Conservation (phyloP, 2,113 vertebrate species). For the Rhineura floridana region DNA sequence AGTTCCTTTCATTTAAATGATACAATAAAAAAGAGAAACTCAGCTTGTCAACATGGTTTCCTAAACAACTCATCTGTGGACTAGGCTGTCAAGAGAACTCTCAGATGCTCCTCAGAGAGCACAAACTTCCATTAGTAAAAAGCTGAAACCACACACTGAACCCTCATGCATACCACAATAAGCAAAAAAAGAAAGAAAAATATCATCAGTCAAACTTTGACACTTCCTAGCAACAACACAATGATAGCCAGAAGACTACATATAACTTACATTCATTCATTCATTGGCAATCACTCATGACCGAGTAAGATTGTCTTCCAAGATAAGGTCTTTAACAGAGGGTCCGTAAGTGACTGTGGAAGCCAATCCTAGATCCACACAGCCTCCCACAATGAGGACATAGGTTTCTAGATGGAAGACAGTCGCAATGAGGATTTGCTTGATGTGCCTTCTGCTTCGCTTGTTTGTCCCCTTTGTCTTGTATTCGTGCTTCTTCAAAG, state of each 20-base stretch:
- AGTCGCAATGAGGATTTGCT: no score
- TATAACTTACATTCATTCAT: no score
- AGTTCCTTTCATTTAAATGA: not conserved
- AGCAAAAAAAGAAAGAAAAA: not conserved
- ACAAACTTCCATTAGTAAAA: constrained; percentile 1
- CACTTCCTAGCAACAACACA: not conserved
- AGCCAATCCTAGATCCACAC: no score
- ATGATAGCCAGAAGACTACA: not conserved
- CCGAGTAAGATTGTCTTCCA: no score
- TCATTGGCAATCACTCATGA: no score
- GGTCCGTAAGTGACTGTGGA: no score
- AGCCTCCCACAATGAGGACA: no score
- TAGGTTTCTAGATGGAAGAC: no score
- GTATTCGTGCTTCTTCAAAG: no score
- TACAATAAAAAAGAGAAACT: not conserved
- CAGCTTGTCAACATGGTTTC: not conserved
- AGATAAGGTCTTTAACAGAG: no score
- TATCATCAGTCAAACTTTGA: not conserved
- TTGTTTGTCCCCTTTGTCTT: no score
- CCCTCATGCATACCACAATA: not conserved
- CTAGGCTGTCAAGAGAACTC: constrained; percentile 6
- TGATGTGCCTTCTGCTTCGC: no score
- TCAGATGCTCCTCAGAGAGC: not conserved
- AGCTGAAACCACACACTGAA: not conserved
- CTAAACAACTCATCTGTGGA: constrained; percentile 1